Conservation (phyloP, 2,113 vertebrate genomes). For the Rhadina sibilatrix region DNA sequence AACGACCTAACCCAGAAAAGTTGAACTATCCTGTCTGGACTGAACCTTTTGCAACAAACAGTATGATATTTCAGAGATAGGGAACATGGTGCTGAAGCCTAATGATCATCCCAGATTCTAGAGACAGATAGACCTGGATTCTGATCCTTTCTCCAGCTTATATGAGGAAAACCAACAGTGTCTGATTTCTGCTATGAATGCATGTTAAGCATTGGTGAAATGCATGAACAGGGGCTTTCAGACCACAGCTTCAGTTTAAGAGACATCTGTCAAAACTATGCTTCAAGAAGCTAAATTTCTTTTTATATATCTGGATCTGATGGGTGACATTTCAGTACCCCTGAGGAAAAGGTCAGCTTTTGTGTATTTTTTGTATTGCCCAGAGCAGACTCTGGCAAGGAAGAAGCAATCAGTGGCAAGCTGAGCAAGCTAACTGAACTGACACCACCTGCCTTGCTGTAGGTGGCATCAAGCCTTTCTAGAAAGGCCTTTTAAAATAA, state of each 20-base stretch:
- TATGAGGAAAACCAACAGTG: not conserved
- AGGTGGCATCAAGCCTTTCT: not conserved
- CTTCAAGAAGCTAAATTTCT: not conserved
- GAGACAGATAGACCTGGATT: not conserved
- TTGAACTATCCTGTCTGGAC: not conserved
- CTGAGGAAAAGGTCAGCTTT: not conserved
- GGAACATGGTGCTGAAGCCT: not conserved
- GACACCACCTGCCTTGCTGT: not conserved
- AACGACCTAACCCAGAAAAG: not conserved
- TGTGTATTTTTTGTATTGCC: not conserved
- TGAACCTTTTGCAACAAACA: not conserved
- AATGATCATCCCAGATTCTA: not conserved
- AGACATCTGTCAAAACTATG: not conserved
- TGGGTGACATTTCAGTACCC: not conserved
- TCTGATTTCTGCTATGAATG: not conserved
- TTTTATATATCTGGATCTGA: not conserved
- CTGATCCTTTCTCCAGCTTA: not conserved
- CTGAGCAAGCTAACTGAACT: not conserved
- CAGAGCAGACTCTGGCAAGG: not conserved
- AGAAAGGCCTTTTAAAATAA: not conserved
- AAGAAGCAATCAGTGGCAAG: rapidly evolving
- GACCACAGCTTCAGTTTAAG: not conserved
- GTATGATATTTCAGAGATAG: not conserved
- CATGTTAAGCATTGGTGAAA: not conserved
- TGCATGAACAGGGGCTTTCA: not conserved